phyloP scores from a whole-genome alignment of 2,888 invertebrate species.

The Synanthedon formicaeformis region DNA sequence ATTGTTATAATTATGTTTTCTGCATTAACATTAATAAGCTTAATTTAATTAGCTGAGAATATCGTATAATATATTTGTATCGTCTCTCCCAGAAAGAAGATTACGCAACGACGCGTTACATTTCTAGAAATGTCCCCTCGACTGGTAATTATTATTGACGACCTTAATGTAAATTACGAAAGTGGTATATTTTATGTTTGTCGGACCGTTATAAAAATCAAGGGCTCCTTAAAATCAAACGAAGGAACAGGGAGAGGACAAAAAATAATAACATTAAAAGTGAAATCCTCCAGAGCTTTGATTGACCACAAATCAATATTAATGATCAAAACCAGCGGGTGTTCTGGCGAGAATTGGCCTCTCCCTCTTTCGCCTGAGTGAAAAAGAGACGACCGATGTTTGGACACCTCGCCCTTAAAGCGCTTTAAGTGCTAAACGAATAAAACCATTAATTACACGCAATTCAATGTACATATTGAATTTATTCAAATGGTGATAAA shows the following conservation, averaged over 20 bases:
- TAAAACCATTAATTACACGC: slow-evolving; percentile 70
- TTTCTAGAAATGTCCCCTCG: no score
- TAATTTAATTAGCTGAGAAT: no score
- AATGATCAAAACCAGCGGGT: slow-evolving; percentile 67
- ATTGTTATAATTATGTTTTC: no score
- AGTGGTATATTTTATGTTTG: no score
- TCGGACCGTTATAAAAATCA: slow-evolving; percentile 21
- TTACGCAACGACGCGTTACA: no score
- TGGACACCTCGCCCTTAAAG: slow-evolving; percentile 68
- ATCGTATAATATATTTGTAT: no score
- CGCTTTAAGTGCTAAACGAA: slow-evolving; percentile 70
- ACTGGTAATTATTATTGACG: no score
- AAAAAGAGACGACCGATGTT: slow-evolving; percentile 43
- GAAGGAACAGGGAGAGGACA: slow-evolving; percentile 21
- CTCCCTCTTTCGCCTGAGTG: slow-evolving; percentile 21
- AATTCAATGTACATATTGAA: slow-evolving; percentile 72
- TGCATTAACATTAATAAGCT: no score
- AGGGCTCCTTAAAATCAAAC: slow-evolving; percentile 29
- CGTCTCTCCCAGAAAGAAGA: no score
- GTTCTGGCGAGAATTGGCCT: slow-evolving; percentile 37
- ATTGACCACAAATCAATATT: slow-evolving; percentile 73
- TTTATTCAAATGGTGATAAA: slow-evolving; percentile 71
- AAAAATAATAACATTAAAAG: slow-evolving; percentile 64
- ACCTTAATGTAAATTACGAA: no score
- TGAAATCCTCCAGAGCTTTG: slow-evolving; percentile 66